Evolutionary conservation across 2,888 invertebrate species (phyloP).

Genomic region (Apamea sordens): DNA sequence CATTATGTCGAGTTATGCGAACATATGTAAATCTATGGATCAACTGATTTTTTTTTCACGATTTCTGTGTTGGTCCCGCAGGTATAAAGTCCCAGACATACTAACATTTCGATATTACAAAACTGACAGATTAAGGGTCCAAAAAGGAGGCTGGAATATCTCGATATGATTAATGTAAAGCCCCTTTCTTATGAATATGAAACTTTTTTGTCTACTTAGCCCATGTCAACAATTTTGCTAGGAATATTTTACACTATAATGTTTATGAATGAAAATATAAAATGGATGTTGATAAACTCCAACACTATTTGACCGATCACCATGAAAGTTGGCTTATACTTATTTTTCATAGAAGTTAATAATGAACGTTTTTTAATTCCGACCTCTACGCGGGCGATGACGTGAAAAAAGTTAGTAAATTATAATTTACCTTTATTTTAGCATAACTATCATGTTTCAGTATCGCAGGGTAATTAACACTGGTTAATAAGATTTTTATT

Average conservation of each 20-base stretch:
- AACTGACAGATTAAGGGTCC: conserved; percentile 20
- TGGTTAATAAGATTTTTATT: not conserved
- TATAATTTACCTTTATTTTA: no score
- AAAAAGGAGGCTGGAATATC: conserved; percentile 12
- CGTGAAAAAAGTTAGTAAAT: no score
- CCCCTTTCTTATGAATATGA: conserved; percentile 9
- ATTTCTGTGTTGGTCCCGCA: no score
- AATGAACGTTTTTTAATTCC: not conserved
- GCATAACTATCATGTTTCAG: not conserved
- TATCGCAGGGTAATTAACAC: not conserved
- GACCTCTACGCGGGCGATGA: no score
- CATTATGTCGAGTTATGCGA: no score
- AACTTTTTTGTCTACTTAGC: not conserved
- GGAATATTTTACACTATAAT: not conserved
- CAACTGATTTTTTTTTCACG: no score
- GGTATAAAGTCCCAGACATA: not conserved
- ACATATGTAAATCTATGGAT: no score
- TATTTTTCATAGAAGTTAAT: not conserved
- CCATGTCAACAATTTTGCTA: not conserved
- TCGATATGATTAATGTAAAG: conserved; percentile 6
- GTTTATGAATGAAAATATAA: not conserved
- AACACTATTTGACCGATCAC: not conserved
- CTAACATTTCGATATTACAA: conserved; percentile 1
- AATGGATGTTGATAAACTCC: not conserved
- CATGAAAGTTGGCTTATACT: not conserved